Conservation (phyloP, 2,797 vertebrate species). For the Arnoldichthys spilopterus region DNA sequence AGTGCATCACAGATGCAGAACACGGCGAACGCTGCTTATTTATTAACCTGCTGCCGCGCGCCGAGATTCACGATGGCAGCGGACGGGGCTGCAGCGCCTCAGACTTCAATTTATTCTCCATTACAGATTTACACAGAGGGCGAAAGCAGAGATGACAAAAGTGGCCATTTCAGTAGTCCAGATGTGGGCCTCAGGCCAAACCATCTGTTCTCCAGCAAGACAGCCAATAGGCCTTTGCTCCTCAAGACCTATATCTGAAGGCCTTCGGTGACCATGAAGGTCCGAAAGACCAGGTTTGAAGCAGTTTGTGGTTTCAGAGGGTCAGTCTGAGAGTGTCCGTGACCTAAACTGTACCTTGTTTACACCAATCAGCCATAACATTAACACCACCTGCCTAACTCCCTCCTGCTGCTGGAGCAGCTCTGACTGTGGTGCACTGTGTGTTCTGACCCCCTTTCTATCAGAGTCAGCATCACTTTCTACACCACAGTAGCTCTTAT, state of each 20-base stretch:
- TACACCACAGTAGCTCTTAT: too few species aligned
- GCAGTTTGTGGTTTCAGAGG: background rate
- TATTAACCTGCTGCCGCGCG: background rate
- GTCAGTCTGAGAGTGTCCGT: background rate
- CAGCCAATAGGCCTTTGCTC: background rate
- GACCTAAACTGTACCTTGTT: background rate
- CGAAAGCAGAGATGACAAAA: background rate
- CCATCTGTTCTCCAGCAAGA: conserved; percentile 4
- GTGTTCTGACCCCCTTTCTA: too few species aligned
- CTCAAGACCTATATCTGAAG: background rate
- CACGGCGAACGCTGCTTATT: background rate
- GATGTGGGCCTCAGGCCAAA: background rate
- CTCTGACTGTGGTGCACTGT: too few species aligned
- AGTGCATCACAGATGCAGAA: background rate
- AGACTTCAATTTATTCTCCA: background rate
- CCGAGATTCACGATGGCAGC: background rate
- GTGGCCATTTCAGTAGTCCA: background rate
- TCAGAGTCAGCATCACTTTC: too few species aligned
- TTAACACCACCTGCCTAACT: too few species aligned
- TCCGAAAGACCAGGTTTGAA: background rate
- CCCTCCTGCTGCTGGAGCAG: too few species aligned
- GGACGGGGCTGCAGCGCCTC: background rate
- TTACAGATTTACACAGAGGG: background rate
- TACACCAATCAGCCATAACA: too few species aligned
- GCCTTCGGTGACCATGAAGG: background rate